phyloP scores from a whole-genome alignment of 2,113 vertebrate species.

The Rattus norvegicus region GRCr8 NC_086029.1:44213501-44214000 shows the following conservation, averaged over 20 bases:
- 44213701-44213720: background rate
- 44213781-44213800: background rate
- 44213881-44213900: background rate
- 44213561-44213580: background rate
- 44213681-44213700: background rate
- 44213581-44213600: background rate
- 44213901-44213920: background rate
- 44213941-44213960: background rate
- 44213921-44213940: background rate
- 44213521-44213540: background rate
- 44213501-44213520: background rate
- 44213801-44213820: background rate
- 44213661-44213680: background rate
- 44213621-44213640: background rate
- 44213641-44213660: background rate
- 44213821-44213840: background rate
- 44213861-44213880: background rate
- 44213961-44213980: background rate
- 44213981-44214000: background rate
- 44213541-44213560: background rate
- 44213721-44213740: background rate
- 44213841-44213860: background rate
- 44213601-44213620: background rate
- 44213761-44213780: background rate
- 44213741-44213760: background rate